A percentile compares a stretch with the other conserved stretches of the same genome.
phyloP scores from a whole-genome alignment of 1,140 invertebrate species.

The Subanguina moxae region DNA sequence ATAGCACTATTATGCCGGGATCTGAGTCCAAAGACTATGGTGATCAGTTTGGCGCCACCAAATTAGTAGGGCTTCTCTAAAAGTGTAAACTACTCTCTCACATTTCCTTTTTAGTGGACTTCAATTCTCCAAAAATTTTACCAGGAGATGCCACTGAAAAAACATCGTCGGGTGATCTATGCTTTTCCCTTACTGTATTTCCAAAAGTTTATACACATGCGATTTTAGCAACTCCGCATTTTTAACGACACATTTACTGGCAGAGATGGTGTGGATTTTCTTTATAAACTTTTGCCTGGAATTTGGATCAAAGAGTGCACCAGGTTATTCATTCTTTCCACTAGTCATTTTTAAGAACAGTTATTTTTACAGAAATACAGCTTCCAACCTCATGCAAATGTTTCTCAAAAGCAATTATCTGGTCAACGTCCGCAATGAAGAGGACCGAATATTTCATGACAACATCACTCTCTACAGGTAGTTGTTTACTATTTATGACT shows the following conservation, averaged over 20 bases:
- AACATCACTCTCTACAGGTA: neutral
- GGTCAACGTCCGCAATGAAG: neutral
- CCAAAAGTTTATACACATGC: too few relatives aligned
- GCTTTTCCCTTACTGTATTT: too few relatives aligned
- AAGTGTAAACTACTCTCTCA: neutral
- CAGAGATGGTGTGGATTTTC: neutral
- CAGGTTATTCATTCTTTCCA: neutral
- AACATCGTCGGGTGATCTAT: neutral
- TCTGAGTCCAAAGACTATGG: neutral
- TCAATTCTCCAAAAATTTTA: neutral
- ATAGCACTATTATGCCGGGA: too few relatives aligned
- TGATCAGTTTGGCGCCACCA: neutral
- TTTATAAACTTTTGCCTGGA: neutral
- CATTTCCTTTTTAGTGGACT: neutral
- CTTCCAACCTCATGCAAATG: neutral
- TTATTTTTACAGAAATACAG: neutral
- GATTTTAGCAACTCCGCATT: neutral
- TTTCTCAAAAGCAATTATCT: slow-evolving; percentile 2
- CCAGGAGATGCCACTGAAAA: neutral
- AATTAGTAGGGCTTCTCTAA: neutral
- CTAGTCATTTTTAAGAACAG: neutral
- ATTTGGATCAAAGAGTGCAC: neutral
- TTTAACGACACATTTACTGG: slow-evolving; percentile 1
- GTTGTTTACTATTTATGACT: neutral
- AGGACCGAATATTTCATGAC: neutral